Percentiles rank a stretch among this genome's conserved stretches.
Conservation (phyloP, 1,140 invertebrate species). For the Brachionus plicatilis region DNA sequence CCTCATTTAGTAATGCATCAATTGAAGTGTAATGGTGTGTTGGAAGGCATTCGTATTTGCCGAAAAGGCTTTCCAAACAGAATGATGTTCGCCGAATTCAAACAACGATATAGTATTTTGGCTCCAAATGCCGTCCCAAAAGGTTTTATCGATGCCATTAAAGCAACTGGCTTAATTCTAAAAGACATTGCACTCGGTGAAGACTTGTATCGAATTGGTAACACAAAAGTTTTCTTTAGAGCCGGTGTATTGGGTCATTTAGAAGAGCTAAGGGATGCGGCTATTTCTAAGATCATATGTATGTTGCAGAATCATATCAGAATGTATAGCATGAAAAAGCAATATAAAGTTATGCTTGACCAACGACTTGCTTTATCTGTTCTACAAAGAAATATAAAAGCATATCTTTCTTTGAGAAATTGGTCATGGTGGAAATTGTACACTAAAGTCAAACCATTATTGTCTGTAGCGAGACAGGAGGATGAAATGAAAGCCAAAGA, state of each 20-base stretch:
- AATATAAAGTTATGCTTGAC: constrained; percentile 94
- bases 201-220: constrained; percentile 85
- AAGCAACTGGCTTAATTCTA: constrained; percentile 73
- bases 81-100: constrained; percentile 99
- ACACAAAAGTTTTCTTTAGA: constrained; percentile 99
- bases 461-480: constrained; percentile 94
- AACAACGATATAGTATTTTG: constrained; percentile 98
- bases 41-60: constrained; percentile 99
- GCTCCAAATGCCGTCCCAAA: constrained; percentile 73
- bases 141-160: constrained; percentile 71
- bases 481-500: constrained; percentile 96
- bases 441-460: constrained; percentile 93
- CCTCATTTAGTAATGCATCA: constrained; percentile 94
- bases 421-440: constrained; percentile 99
- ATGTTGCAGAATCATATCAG: constrained; percentile 95
- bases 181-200: constrained; percentile 69
- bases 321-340: constrained; percentile 73
- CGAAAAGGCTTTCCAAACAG: constrained; percentile 99
- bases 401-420: constrained; percentile 92
- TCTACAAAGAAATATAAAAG: constrained; percentile 96
- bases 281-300: constrained; percentile 92
- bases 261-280: constrained; percentile 99
- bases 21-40: constrained; percentile 99
- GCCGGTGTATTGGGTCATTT: constrained; percentile 99
- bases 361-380: constrained; percentile 94